Evolutionary conservation across 30 jellyfish, hydroid and myxozoan species (phyloP).

Genomic region (Aurelia sp.): DNA sequence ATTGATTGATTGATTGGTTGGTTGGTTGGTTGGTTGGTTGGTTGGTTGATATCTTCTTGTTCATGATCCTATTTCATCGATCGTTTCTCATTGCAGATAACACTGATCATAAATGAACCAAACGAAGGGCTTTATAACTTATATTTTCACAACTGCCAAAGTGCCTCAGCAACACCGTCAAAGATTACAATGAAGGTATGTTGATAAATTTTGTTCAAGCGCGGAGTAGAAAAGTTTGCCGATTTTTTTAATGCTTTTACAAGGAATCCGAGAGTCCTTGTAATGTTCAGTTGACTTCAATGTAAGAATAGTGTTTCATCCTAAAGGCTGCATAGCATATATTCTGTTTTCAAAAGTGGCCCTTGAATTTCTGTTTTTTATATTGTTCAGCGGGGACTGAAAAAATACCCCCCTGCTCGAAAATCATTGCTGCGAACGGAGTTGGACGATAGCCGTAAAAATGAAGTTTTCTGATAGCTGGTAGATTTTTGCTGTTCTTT

Average conservation of each 20-base stretch:
- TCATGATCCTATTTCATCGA: not conserved
- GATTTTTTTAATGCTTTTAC: not conserved
- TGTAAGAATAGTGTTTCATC: too few relatives aligned
- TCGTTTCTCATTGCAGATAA: conserved; percentile 67
- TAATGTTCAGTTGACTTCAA: not conserved
- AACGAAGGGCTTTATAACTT: conserved; percentile 93
- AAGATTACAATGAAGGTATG: conserved; percentile 80
- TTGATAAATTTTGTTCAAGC: not conserved
- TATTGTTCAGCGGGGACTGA: too few relatives aligned
- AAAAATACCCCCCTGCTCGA: too few relatives aligned
- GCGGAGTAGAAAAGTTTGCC: not conserved
- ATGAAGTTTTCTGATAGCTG: too few relatives aligned
- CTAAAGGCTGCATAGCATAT: too few relatives aligned
- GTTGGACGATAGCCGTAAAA: too few relatives aligned
- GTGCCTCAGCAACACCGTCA: conserved; percentile 2
- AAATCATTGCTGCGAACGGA: too few relatives aligned
- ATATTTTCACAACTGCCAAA: conserved; percentile 91
- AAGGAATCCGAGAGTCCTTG: not conserved
- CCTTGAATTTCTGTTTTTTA: too few relatives aligned
- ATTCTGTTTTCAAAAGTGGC: too few relatives aligned
- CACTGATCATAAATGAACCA: conserved; percentile 57
- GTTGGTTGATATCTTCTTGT: not conserved
- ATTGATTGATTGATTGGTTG: too few relatives aligned
- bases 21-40: not conserved
- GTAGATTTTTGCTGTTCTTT: too few relatives aligned